Conservation (phyloP, 2,797 vertebrate genomes). For the Propithecus perrieri region DNA sequence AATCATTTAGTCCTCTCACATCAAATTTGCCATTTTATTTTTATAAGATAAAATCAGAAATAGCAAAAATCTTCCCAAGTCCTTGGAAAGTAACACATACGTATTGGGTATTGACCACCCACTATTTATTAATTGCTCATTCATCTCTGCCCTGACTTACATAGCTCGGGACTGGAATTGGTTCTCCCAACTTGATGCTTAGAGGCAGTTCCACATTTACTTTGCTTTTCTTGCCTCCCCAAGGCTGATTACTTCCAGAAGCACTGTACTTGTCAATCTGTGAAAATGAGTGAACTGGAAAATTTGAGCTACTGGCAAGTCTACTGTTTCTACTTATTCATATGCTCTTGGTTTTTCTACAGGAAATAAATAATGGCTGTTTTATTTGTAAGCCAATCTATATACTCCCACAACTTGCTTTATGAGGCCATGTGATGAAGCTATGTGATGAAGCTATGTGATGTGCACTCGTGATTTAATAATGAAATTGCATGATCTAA, state of each 20-base stretch:
- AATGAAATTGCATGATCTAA: not conserved
- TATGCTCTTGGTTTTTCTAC: not conserved
- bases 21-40: constrained; percentile 4
- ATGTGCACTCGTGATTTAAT: not conserved
- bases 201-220: not conserved
- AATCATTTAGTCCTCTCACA: not conserved
- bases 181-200: not conserved
- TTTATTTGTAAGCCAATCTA: not conserved
- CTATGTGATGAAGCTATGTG: not conserved
- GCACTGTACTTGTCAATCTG: not conserved
- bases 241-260: not conserved
- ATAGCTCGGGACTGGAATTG: not conserved
- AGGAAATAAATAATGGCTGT: not conserved
- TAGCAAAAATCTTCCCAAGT: not conserved
- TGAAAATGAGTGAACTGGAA: not conserved
- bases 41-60: not conserved
- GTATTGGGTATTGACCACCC: not conserved
- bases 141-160: not conserved
- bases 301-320: not conserved
- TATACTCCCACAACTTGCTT: not conserved
- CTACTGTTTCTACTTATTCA: not conserved
- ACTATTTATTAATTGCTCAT: not conserved
- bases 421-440: not conserved
- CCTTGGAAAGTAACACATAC: not conserved
- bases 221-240: not conserved